Base-by-base conservation (phyloP, 2,888 invertebrate genomes). In the Barypeithes pellucidus region DNA sequence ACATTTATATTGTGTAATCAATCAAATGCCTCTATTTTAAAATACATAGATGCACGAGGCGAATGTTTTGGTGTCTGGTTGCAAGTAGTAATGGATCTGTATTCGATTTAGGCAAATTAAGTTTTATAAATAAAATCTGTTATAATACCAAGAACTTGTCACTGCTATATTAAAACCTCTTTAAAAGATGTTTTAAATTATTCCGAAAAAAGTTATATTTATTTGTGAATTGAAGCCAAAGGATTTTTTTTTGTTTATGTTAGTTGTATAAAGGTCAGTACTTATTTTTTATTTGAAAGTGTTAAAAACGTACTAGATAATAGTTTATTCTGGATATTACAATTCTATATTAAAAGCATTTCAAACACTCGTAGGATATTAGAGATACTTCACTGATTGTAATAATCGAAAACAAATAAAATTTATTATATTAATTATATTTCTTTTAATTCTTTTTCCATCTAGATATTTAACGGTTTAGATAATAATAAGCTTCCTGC, bases 341-440 rank as follows among this genome's bases (percentile, higher is more conserved):
- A 76, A 76, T 77, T 73, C 77, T 62, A 71, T 65, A 65, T 39
- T 75, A 80, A 76, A 76, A 76, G 77, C 77, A 63, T 61, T 72
- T 67, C 65, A 77, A 75, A 76, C 78, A 80, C 77, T 79, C 77
- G 72, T 78, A 78, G 78, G 79, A 62, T 77, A 77, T 77, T 77
- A 79, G 77, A 75, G 70, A 78, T 76, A 75, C 68, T 73, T 76
- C 80, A 80, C 80, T 80, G 73, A 80, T 76, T 81, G 80, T 81
- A 80, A 79, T 77, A 77, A 70, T 73, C 66, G 76, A 74, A 57
- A 78, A 78, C 78, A 75, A 81, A 81, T 79, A 80, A 81, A 67
- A 81, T 79, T 81, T 80, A 80, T 80, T 81, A 80, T 79, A 77
- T 67, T 66, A 69, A 61, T 62, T 45, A 29, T 71, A n/a, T 60